Conservation (phyloP, 2,888 invertebrate genomes). For the Lithophane semibrunnea region DNA sequence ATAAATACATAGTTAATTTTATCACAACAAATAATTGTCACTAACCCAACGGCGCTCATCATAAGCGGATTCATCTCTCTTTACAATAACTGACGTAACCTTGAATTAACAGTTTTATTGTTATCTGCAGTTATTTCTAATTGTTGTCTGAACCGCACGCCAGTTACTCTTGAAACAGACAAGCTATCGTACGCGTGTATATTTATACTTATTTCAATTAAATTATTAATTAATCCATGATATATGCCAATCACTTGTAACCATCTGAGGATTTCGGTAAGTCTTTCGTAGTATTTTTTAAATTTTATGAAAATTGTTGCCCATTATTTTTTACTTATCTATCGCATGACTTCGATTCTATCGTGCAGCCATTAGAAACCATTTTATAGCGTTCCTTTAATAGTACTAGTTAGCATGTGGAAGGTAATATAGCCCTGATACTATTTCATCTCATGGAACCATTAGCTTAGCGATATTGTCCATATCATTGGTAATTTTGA, state of each 20-base stretch:
- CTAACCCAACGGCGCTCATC: constrained; percentile 37
- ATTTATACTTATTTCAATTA: constrained; percentile 34
- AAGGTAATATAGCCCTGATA: constrained; percentile 74
- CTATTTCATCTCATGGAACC: constrained; percentile 74
- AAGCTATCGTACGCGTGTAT: constrained; percentile 54
- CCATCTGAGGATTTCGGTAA: constrained; percentile 73
- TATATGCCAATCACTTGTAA: constrained; percentile 58
- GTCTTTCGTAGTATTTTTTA: constrained; percentile 65
- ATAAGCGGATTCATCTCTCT: constrained; percentile 63
- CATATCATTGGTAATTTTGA: constrained; percentile 70
- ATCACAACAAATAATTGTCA: constrained; percentile 45
- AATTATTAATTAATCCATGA: constrained; percentile 45
- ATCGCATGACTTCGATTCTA: constrained; percentile 77
- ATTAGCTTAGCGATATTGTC: constrained; percentile 74
- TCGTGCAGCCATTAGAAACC: constrained; percentile 73
- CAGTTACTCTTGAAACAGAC: constrained; percentile 70
- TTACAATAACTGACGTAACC: constrained; percentile 73
- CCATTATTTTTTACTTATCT: constrained; percentile 64
- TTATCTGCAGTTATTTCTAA: constrained; percentile 75
- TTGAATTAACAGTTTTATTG: constrained; percentile 78
- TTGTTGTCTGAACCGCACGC: constrained; percentile 69
- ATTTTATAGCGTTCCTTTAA: constrained; percentile 66
- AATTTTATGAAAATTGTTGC: constrained; percentile 42
- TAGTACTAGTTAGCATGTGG: constrained; percentile 75
- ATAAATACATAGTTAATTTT: constrained; percentile 41